Base-by-base conservation (phyloP, 2,888 invertebrate species). In the Lobophora halterata region DNA sequence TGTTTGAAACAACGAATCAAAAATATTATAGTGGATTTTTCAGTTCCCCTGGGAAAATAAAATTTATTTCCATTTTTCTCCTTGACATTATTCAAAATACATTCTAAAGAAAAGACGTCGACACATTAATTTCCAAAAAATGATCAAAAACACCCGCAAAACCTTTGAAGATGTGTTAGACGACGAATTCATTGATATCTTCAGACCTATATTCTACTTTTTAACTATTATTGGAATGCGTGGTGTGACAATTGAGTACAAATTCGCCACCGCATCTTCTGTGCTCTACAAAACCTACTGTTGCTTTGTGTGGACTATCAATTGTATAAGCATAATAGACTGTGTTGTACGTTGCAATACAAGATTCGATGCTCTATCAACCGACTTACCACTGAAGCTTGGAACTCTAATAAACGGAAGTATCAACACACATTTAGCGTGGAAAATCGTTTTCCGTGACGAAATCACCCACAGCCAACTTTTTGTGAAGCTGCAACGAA, bases 401-500 rank as follows among this genome's bases (percentile, higher is more conserved):
- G 62, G 60, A 2, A 42, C 61, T 1, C 1, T 61, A 3, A 34
- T 71, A 16, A 62, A 61, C 12, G 57, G 59, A 6, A 13, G 49
- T 0, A 49, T 61, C 10, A 65, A 60, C 12, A 25, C 54, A 2
- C 35, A 55, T 1, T 43, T 68, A 5, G 54, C 66, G 1, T 63
- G 56, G 45, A 55, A 55, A 25, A 74, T 65, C 33, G 55, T 61
- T 36, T 49, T 63, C 3, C 26, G 11, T 16, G 44, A 48, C 1
- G 51, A 55, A 2, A 44, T 56, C 11, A 31, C 40, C 9, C 53
- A 57, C 32, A 62, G 70, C 27, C 61, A 69, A 42, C 47, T 80
- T 3, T 79, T 70, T 34, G 75, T 80, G 0, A 79, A 77, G 31
- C 46, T 80, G 14, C 80, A 80, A 45, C 77, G 59, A 52, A 60